These are phyloP conservation scores for Leptura quadrifasciata DNA, from an alignment of 2,888 invertebrate species.

Conservation along the genomic window DNA sequence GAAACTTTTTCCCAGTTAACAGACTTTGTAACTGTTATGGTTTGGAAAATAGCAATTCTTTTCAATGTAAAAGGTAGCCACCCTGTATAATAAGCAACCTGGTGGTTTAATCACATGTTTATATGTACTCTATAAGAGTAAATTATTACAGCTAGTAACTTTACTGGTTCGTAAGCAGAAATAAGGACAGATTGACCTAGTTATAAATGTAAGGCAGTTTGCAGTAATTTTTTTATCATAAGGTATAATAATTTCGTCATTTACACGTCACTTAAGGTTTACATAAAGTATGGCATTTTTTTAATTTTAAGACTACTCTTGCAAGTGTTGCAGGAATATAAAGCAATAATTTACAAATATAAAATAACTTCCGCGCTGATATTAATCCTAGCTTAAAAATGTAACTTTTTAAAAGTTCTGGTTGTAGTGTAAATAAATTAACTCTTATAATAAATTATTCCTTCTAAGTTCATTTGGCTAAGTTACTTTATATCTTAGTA, in stretches of 20 bases:
- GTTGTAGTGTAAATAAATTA: constrained; percentile 52
- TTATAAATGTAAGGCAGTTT: constrained; percentile 37
- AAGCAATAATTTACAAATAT: constrained; percentile 62
- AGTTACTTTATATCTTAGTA: constrained; percentile 56
- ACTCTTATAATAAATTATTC: constrained; percentile 44
- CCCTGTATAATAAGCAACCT: no score
- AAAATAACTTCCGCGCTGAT: constrained; percentile 56
- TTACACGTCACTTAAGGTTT: neutral
- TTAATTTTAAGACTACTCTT: constrained; percentile 16
- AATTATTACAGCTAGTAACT: constrained; percentile 44
- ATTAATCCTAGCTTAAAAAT: constrained; percentile 47
- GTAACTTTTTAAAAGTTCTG: constrained; percentile 41
- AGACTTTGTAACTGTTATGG: no score
- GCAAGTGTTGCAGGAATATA: constrained; percentile 43
- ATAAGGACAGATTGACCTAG: neutral
- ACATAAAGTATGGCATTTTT: neutral
- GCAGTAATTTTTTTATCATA: neutral
- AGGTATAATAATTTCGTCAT: constrained; percentile 1
- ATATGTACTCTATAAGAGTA: constrained; percentile 58
- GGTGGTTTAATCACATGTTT: constrained; percentile 26
- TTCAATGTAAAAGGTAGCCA: no score
- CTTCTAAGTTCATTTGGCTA: constrained; percentile 58
- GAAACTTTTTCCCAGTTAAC: no score
- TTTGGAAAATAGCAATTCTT: no score
- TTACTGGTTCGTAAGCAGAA: neutral